phyloP scores from a whole-genome alignment of 2,888 invertebrate genomes.

The Linnaemya tessellans region DNA sequence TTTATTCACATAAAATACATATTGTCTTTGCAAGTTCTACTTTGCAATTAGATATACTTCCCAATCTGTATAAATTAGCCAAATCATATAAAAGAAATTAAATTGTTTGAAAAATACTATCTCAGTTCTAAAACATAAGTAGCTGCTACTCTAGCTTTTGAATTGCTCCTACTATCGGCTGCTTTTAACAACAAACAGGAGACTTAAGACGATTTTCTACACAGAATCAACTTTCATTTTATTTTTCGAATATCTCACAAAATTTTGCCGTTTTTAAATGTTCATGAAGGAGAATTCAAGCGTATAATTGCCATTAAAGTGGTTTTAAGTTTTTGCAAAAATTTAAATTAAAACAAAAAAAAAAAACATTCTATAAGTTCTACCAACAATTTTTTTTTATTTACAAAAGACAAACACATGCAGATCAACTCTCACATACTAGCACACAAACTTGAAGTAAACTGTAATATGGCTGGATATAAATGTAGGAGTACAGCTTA shows the following conservation, averaged over 20 bases:
- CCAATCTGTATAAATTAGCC: not conserved
- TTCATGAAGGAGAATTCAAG: constrained; percentile 62
- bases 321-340: constrained; percentile 44
- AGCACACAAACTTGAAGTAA: not conserved
- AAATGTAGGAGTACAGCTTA: not conserved
- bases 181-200: constrained; percentile 46
- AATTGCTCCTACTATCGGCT: constrained; percentile 34
- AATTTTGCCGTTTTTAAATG: constrained; percentile 4
- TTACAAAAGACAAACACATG: constrained; percentile 1
- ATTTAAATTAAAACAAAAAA: constrained; percentile 25
- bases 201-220: constrained; percentile 48
- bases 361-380: constrained; percentile 12
- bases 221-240: not conserved
- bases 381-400: constrained; percentile 44
- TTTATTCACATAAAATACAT: too few relatives aligned
- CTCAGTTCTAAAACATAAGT: not conserved
- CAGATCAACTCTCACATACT: not conserved
- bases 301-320: constrained; percentile 73
- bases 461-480: not conserved
- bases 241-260: constrained; percentile 19
- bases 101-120: not conserved
- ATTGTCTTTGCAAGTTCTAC: too few relatives aligned
- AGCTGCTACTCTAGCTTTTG: constrained; percentile 31
- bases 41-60: not conserved
- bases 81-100: not conserved